A percentile compares a stretch with the other conserved stretches of the same genome.
phyloP scores from a whole-genome alignment of 23 tunicate genomes.

The Diplosoma virens region DNA sequence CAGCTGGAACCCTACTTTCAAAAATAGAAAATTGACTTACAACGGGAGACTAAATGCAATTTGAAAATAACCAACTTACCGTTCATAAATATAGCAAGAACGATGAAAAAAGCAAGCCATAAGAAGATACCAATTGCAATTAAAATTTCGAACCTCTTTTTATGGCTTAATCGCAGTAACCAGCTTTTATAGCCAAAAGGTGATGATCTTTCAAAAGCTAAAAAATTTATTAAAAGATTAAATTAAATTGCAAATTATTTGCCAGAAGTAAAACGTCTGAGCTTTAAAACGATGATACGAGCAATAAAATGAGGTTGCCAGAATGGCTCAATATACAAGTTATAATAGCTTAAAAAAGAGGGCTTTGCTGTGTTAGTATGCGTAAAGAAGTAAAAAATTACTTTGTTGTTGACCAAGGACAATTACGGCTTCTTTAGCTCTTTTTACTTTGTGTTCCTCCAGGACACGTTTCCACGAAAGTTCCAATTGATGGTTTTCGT shows the following conservation, averaged over 20 bases:
- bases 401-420: conserved; percentile 1
- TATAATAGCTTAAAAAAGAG: too few relatives aligned
- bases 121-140: conserved; percentile 53
- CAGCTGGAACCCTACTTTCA: not conserved
- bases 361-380: too few relatives aligned
- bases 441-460: not conserved
- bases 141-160: conserved; percentile 62
- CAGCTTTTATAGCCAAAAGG: conserved; percentile 70
- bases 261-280: not conserved
- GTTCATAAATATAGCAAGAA: conserved; percentile 68
- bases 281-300: too few relatives aligned
- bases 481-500: not conserved
- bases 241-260: not conserved
- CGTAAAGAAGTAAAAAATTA: too few relatives aligned
- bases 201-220: conserved; percentile 16
- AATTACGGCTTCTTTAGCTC: conserved; percentile 22
- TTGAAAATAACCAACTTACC: conserved; percentile 21
- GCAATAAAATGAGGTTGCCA: too few relatives aligned
- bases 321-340: too few relatives aligned
- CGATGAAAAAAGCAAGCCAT: conserved; percentile 76
- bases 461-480: not conserved
- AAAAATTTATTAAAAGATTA: not conserved
- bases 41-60: too few relatives aligned
- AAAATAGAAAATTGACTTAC: too few relatives aligned
- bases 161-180: conserved; percentile 49